phyloP scores from a whole-genome alignment of 2,797 vertebrate genomes.

The Tapera naevia region DNA sequence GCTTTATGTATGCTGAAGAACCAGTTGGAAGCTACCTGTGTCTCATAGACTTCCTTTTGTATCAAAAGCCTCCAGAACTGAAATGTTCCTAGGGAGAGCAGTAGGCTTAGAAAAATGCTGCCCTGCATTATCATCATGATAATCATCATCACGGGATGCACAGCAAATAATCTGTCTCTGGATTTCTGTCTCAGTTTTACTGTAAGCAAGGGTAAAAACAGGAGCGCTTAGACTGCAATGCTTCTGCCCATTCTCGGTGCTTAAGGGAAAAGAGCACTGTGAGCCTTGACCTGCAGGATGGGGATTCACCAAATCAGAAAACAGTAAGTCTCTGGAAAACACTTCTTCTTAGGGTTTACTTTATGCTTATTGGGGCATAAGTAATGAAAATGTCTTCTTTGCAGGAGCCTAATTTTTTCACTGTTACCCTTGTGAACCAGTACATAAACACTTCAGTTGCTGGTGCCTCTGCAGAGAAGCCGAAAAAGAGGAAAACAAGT shows the following conservation, averaged over 20 bases:
- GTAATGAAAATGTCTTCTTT: not conserved
- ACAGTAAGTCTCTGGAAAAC: not conserved
- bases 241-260: not conserved
- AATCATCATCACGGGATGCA: not conserved
- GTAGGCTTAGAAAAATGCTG: conserved; percentile 16
- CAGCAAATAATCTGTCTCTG: not conserved
- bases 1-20: not conserved
- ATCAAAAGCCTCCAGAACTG: not conserved
- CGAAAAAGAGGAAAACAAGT: not conserved
- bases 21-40: conserved; percentile 39
- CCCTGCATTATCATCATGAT: not conserved
- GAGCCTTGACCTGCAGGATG: not conserved
- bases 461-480: not conserved
- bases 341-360: not conserved
- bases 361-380: not conserved
- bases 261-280: not conserved
- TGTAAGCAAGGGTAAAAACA: not conserved
- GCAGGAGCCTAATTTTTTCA: not conserved
- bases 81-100: conserved; percentile 27
- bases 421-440: not conserved
- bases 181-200: not conserved
- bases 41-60: conserved; percentile 39
- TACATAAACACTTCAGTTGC: not conserved
- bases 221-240: not conserved
- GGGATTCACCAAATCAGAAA: not conserved